Percentiles rank a stretch among this genome's conserved stretches.
phyloP scores from a whole-genome alignment of 2,888 invertebrate species.

The Sepioteuthis lessoniana region DNA sequence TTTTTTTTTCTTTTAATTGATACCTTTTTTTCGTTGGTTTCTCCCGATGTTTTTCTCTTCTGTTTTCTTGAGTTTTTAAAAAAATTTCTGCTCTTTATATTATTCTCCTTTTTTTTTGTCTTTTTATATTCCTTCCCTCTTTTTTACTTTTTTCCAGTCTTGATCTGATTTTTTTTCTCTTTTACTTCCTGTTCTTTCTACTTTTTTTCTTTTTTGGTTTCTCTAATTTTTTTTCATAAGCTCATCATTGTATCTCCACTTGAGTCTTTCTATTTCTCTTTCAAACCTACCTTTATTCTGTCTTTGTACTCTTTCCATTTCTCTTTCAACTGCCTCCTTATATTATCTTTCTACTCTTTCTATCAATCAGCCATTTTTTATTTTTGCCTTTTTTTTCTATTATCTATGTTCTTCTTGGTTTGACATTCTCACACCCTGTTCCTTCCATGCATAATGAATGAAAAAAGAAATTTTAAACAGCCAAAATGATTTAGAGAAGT shows the following conservation, averaged over 20 bases:
- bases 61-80: no score
- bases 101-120: background rate
- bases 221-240: background rate
- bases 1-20: no score
- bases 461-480: background rate
- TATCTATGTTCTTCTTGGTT: background rate
- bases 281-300: background rate
- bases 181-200: background rate
- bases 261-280: background rate
- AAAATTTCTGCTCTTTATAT: no score
- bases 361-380: background rate
- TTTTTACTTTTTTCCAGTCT: background rate
- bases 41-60: no score
- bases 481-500: background rate
- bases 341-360: background rate
- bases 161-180: background rate
- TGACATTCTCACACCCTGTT: background rate
- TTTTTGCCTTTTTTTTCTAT: background rate
- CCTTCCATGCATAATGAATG: background rate
- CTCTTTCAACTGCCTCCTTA: background rate
- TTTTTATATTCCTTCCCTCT: background rate
- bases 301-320: fast-evolving
- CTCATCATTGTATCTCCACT: no score
- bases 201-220: background rate
- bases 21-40: no score